A percentile compares a stretch with the other conserved stretches of the same genome.
phyloP scores from a whole-genome alignment of 2,113 vertebrate genomes.

The Balaeniceps rex region DNA sequence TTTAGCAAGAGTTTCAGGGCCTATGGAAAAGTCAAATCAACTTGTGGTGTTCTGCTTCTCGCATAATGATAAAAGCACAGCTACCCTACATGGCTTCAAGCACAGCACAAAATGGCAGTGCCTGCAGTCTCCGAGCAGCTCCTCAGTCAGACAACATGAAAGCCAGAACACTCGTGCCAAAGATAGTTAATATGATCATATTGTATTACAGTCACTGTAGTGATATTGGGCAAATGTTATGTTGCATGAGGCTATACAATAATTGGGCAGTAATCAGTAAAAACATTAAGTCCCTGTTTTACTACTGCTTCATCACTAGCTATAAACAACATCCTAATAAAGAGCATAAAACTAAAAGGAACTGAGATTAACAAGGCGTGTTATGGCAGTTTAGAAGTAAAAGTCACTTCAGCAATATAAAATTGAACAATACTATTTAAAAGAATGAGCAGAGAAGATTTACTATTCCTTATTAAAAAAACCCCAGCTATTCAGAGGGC shows the following conservation, averaged over 20 bases:
- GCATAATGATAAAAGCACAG: background rate
- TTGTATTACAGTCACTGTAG: background rate
- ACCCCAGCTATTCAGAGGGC: background rate
- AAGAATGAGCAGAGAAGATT: background rate
- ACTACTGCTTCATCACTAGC: background rate
- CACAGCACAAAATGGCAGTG: constrained; percentile 9
- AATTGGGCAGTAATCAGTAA: constrained; percentile 25
- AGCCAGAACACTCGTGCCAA: background rate
- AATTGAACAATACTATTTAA: background rate
- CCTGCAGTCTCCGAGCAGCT: background rate
- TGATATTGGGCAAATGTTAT: background rate
- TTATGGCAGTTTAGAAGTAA: background rate
- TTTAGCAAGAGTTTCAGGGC: background rate
- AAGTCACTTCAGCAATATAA: constrained; percentile 26
- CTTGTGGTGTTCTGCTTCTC: background rate
- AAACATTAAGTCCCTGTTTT: constrained; percentile 17
- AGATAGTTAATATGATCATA: background rate
- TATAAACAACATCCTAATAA: constrained; percentile 12
- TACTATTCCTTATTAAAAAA: background rate
- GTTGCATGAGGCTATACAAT: background rate
- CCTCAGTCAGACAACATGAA: background rate
- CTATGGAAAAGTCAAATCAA: background rate
- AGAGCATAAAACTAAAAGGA: background rate
- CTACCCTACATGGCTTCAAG: background rate
- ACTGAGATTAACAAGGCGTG: background rate